These are phyloP conservation scores for Papilio polytes DNA, from an alignment of 1,140 invertebrate genomes.

Conservation along the genomic window DNA sequence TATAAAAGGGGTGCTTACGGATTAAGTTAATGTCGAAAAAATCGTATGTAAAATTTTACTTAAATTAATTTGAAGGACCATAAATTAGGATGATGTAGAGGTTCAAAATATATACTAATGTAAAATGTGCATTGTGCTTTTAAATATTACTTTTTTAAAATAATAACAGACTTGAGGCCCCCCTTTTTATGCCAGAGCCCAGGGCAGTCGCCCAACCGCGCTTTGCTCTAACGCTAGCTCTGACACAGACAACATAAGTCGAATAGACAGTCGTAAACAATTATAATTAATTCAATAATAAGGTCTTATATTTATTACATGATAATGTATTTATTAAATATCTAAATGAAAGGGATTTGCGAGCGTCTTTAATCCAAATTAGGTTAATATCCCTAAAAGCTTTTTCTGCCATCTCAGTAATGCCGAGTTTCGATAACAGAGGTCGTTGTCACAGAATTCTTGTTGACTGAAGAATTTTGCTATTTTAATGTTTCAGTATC, in stretches of 20 bases:
- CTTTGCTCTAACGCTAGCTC: neutral
- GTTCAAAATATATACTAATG: too few relatives aligned
- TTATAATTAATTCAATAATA: neutral
- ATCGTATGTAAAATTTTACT: neutral
- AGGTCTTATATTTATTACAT: neutral
- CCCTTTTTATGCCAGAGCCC: too few relatives aligned
- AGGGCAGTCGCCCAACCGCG: too few relatives aligned
- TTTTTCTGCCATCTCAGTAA: slow-evolving; percentile 42
- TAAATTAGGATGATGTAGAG: too few relatives aligned
- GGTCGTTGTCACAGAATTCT: slow-evolving; percentile 6
- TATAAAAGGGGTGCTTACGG: neutral
- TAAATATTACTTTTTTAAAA: neutral
- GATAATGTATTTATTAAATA: slow-evolving; percentile 33
- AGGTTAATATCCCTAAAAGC: slow-evolving; percentile 50
- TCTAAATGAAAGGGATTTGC: slow-evolving; percentile 29
- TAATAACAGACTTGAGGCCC: too few relatives aligned
- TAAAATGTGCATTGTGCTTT: too few relatives aligned
- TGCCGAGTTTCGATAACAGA: slow-evolving; percentile 39
- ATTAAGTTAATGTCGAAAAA: slow-evolving; percentile 34
- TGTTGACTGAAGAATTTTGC: neutral
- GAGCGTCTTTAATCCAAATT: slow-evolving; percentile 45
- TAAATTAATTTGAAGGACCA: too few relatives aligned
- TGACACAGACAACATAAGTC: neutral
- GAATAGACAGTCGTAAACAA: neutral
- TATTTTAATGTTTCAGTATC: neutral